These are phyloP conservation scores for Lampropteryx suffumata DNA, from an alignment of 2,888 invertebrate species.

Conservation along the genomic window DNA sequence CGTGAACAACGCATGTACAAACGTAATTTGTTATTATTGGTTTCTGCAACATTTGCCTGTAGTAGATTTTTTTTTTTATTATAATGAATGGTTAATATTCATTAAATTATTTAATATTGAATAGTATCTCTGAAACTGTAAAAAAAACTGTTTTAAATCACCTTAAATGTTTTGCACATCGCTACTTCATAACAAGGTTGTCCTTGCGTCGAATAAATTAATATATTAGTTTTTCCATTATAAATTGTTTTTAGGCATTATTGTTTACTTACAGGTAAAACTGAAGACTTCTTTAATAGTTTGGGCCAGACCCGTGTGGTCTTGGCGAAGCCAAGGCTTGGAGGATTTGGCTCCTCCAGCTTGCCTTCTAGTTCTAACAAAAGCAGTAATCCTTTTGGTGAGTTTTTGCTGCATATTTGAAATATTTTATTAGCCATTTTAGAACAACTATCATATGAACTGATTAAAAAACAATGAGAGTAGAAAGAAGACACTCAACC, in stretches of 20 bases:
- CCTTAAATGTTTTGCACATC: slow-evolving; percentile 14
- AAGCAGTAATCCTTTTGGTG: slow-evolving; percentile 68
- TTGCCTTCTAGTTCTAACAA: slow-evolving; percentile 67
- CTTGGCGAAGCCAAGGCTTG: slow-evolving; percentile 72
- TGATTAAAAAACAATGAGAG: too few species aligned
- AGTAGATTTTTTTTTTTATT: too few species aligned
- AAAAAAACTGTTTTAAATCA: too few species aligned
- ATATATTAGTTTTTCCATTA: too few species aligned
- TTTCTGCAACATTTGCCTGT: too few species aligned
- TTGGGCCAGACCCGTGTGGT: slow-evolving; percentile 68
- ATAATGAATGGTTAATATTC: too few species aligned
- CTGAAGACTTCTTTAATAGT: slow-evolving; percentile 69
- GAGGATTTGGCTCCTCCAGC: slow-evolving; percentile 67
- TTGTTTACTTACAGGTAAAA: slow-evolving; percentile 53
- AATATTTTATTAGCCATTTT: too few species aligned
- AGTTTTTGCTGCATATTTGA: slow-evolving; percentile 21
- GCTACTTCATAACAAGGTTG: slow-evolving; percentile 16
- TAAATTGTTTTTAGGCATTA: not conserved
- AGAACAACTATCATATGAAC: too few species aligned
- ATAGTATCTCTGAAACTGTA: too few species aligned
- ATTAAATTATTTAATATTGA: too few species aligned
- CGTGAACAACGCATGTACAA: slow-evolving; percentile 25
- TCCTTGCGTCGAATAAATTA: not conserved
- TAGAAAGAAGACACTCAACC: too few species aligned
- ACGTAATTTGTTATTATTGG: too few species aligned